Base-by-base conservation (phyloP, 2,797 vertebrate species). In the Choloepus didactylus region DNA sequence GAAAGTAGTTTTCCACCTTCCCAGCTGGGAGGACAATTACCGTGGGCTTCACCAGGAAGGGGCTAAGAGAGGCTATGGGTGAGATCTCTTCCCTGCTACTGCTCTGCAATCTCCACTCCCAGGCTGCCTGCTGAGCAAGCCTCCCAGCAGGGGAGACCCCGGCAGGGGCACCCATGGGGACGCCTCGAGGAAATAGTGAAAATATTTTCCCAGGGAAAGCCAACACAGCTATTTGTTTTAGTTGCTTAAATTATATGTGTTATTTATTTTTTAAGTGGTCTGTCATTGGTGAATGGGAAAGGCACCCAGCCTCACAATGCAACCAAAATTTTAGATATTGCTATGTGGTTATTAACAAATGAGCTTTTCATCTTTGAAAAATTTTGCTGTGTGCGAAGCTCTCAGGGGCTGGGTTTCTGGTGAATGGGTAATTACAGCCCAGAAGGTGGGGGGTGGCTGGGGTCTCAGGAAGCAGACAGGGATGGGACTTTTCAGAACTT, bases 241-340 rank as follows among this genome's bases (percentile, higher is more conserved):
- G 54, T 96, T 96, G 93, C 95, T 97, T 96, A 97, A 97, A 97
- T 97, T 97, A 96, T 77, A 96, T 67, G 94, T 96, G 96, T 95
- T 96, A 94, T 98, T 97, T 97, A 96, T 95, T 97, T 96, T 97
- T 97, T 96, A 95, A 97, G 56, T 73, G 67, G 87, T 80, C 96
- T 98, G 95, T 97, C 97, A 95, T 75, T 96, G 90, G 97, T 97
- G 95, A 98, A 96, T 70, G 80, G 97, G 72, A 93, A 97, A 96
- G 87, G n/a, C 96, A 94, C 88, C 91, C 93, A 9, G 81, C 73
- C 92, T 96, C 92, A 96, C 95, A 51, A 84, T 91, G 83, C 95
- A 95, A 96, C 83, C 96, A 73, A 90, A 97, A 92, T 66, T 86
- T 89, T 92, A 56, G 41, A 91, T 94, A 97, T 97, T 92, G 86